phyloP scores from a whole-genome alignment of 1,140 invertebrate species.

The Cepaea nemoralis region DNA sequence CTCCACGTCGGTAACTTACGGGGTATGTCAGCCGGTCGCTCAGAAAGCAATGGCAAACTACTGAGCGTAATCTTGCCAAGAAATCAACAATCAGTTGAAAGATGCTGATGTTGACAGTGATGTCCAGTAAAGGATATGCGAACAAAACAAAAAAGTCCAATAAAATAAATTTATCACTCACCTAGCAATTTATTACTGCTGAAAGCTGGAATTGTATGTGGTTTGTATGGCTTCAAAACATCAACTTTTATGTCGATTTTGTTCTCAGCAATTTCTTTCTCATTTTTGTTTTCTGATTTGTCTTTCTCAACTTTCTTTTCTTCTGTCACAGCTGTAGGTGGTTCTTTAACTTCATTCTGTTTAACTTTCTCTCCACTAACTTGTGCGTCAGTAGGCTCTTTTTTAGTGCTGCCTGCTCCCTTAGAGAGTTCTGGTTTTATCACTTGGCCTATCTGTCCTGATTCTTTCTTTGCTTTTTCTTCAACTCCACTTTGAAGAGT shows the following conservation, averaged over 20 bases:
- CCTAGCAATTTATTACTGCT: not conserved
- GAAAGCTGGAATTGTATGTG: slow-evolving; percentile 16
- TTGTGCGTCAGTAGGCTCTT: not conserved
- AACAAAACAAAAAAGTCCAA: too few relatives aligned
- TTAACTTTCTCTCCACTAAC: not conserved
- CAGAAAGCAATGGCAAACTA: too few relatives aligned
- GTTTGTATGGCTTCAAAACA: slow-evolving; percentile 5
- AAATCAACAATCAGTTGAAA: too few relatives aligned
- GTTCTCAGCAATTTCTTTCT: not conserved
- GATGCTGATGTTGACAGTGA: too few relatives aligned
- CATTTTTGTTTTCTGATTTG: not conserved
- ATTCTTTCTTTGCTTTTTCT: not conserved
- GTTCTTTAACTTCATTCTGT: not conserved
- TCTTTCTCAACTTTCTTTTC: slow-evolving; percentile 4
- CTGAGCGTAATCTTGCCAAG: too few relatives aligned
- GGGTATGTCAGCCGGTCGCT: too few relatives aligned
- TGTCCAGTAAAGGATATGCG: too few relatives aligned
- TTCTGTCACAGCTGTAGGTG: not conserved
- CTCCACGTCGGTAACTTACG: too few relatives aligned
- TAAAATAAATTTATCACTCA: slow-evolving; percentile 1
- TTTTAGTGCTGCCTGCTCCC: not conserved
- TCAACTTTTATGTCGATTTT: not conserved
- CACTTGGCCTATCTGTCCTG: not conserved
- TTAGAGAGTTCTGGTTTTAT: not conserved
- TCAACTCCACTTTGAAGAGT: not conserved